Percentiles rank a stretch among this genome's conserved stretches.
These are phyloP conservation scores for Copidosoma floridanum DNA, from an alignment of 1,140 invertebrate genomes.

Conservation along the genomic window DNA sequence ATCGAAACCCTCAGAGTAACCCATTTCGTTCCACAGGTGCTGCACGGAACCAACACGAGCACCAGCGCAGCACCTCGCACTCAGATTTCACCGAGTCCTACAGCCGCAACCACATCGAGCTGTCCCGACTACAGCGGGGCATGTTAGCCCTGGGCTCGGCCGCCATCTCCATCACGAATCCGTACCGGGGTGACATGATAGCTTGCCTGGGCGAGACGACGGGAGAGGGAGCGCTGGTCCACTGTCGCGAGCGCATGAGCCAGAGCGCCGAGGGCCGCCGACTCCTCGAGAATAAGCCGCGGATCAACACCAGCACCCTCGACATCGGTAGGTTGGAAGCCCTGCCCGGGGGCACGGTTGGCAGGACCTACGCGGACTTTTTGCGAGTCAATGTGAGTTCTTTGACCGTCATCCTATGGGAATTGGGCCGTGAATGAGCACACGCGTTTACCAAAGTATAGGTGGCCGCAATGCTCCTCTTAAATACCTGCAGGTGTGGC, in stretches of 20 bases:
- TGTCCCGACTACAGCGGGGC: conserved; percentile 70
- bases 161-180: conserved; percentile 70
- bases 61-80: conserved; percentile 12
- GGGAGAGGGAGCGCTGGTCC: conserved; percentile 67
- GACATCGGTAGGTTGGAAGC: conserved; percentile 70
- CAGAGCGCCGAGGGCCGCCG: conserved; percentile 66
- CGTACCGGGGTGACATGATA: conserved; percentile 85
- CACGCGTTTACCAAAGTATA: no score
- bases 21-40: neutral
- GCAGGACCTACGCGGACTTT: conserved; percentile 81
- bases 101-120: conserved; percentile 67
- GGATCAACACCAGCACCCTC: conserved; percentile 82
- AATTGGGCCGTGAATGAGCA: no score
- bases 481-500: no score
- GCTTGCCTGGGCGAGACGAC: conserved; percentile 90
- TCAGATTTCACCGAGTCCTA: conserved; percentile 55
- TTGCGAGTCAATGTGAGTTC: conserved; percentile 71
- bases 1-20: no score
- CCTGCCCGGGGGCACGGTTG: conserved; percentile 79
- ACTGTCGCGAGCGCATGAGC: conserved; percentile 69
- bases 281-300: conserved; percentile 77
- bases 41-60: no score
- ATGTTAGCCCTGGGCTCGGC: conserved; percentile 80
- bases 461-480: no score
- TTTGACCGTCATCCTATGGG: no score